A percentile compares a stretch with the other conserved stretches of the same genome.
Conservation (phyloP, 2,797 vertebrate species). For the Toxotes lorentzi region DNA sequence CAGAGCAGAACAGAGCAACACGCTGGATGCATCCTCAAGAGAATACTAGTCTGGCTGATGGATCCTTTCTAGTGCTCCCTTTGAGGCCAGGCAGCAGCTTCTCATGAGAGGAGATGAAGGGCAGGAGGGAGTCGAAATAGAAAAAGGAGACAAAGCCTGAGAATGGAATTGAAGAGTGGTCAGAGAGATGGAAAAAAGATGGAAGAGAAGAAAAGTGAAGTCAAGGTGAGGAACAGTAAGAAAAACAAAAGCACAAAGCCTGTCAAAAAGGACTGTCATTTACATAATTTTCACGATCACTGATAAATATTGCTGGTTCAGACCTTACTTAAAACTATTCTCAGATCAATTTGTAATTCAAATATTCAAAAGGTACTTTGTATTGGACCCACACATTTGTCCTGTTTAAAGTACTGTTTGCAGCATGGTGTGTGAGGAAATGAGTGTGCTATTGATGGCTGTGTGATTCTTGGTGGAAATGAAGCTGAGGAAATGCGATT, state of each 20-base stretch:
- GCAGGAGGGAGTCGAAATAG: constrained; percentile 60
- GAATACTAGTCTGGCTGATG: constrained; percentile 76
- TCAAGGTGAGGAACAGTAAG: constrained; percentile 23
- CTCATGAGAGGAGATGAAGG: constrained; percentile 73
- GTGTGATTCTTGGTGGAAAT: constrained; percentile 19
- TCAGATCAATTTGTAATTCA: constrained; percentile 72
- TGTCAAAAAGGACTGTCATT: constrained; percentile 49
- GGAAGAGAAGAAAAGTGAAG: constrained; percentile 41
- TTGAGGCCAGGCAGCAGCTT: constrained; percentile 70
- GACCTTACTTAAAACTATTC: constrained; percentile 57
- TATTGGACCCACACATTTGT: constrained; percentile 16
- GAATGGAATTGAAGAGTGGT: constrained; percentile 63
- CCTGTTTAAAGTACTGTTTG: constrained; percentile 20
- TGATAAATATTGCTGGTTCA: constrained; percentile 52
- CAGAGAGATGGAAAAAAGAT: constrained; percentile 39
- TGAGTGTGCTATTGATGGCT: background rate
- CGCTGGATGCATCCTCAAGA: constrained; percentile 63
- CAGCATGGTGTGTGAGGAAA: constrained; percentile 11
- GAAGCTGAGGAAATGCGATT: constrained; percentile 11
- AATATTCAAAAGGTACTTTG: constrained; percentile 45
- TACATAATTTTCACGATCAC: constrained; percentile 60
- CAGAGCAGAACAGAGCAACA: constrained; percentile 73
- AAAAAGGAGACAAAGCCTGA: constrained; percentile 61
- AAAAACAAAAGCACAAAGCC: constrained; percentile 44
- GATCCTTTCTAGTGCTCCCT: constrained; percentile 77